Percentiles rank a stretch among this genome's conserved stretches.
These are phyloP conservation scores for Aptenodytes forsteri DNA, from an alignment of 2,113 vertebrate genomes.

Conservation along the genomic window DNA sequence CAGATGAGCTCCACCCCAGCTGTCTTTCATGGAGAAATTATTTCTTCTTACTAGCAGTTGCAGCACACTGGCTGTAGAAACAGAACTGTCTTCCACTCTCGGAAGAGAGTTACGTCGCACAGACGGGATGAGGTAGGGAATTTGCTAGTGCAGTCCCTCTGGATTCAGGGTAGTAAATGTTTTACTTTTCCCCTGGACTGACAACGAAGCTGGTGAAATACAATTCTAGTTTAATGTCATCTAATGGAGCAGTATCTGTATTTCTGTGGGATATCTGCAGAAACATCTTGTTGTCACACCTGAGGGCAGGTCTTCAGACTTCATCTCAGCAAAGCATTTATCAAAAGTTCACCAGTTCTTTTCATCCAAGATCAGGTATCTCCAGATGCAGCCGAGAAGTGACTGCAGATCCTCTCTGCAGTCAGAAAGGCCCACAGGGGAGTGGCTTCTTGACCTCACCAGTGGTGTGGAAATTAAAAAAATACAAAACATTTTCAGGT, in stretches of 20 bases:
- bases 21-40: background rate
- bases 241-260: background rate
- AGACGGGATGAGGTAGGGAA: background rate
- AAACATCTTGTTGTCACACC: constrained; percentile 57
- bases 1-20: background rate
- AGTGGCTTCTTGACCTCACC: constrained; percentile 29
- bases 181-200: background rate
- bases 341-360: constrained; percentile 80
- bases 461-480: background rate
- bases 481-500: background rate
- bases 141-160: background rate
- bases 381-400: constrained; percentile 37
- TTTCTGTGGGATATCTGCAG: constrained; percentile 28
- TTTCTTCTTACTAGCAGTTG: background rate
- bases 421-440: constrained; percentile 43
- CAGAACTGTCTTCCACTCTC: background rate
- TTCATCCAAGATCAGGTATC: constrained; percentile 84
- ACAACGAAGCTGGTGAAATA: background rate
- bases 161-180: background rate
- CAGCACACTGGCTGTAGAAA: background rate
- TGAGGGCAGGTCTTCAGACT: constrained; percentile 62
- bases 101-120: fast-evolving
- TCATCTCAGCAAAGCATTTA: constrained; percentile 76
- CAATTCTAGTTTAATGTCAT: background rate
- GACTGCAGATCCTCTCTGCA: constrained; percentile 10